Evolutionary conservation across 1,140 invertebrate genomes (phyloP), one percentile per base, ranked within the genome.

Genomic region (Nephila pilipes): DNA sequence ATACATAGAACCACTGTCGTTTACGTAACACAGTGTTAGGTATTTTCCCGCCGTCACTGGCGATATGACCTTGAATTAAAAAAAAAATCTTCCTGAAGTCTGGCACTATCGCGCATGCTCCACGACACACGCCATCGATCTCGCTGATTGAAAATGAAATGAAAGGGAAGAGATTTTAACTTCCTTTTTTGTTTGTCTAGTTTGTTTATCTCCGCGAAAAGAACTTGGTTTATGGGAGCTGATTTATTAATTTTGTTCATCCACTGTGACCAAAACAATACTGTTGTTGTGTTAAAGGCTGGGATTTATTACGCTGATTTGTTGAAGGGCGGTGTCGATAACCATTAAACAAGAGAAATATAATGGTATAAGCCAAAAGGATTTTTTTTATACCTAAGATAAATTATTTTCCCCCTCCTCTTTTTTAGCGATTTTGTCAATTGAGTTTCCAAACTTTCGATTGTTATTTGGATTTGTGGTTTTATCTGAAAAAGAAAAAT

Each of bases 191-290:
- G n/a, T 75, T 36, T 46, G 18, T 80, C 22, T 46, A 22, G n/a
- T 46, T 83, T n/a, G n/a, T 54, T 54, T 32, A 18, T 83, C 38
- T 83, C 22, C 8, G 38, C 10, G 22, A 38, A 75, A 75, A 75
- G 69, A 75, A 75, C 25, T 36, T 14, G 6, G 8, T 16, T 75
- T 75, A 12, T 75, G 80, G n/a, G 18, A 16, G 22, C 10, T 83
- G 54, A 83, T 75, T 75, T 75, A 75, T 83, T 83, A 83, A 46
- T 54, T 83, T 83, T 83, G 80, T 55, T 83, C 25, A 12, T 2
- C 8, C n/a, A 16, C 22, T 55, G 38, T 54, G 80, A 55, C 32
- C 79, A 16, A 54, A 14, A 83, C 38, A 55, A 54, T 25, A 38
- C 80, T 1, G n/a, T 83, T 83, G 18, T 22, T 83, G 22, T 83